These are phyloP conservation scores for Tupaia chinensis DNA, from an alignment of 2,113 vertebrate genomes.

Conservation along the genomic window DNA sequence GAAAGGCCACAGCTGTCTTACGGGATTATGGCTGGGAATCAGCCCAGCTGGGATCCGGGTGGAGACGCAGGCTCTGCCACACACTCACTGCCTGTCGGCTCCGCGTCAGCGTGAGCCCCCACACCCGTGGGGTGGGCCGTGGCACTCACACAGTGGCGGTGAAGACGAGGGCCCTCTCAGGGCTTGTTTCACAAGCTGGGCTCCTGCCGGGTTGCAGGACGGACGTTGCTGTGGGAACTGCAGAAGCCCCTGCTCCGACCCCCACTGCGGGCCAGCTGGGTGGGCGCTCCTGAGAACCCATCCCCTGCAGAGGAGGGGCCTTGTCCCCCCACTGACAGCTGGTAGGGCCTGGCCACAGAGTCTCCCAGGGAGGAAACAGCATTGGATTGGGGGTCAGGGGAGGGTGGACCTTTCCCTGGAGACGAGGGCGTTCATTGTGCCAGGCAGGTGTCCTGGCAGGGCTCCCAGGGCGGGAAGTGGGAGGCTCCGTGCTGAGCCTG, in stretches of 20 bases:
- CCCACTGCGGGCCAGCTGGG: rapidly evolving
- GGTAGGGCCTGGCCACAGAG: too few species aligned
- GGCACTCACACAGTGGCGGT: rapidly evolving
- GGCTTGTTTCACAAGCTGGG: neutral
- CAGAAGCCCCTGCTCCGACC: neutral
- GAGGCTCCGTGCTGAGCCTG: neutral
- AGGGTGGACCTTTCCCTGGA: too few species aligned
- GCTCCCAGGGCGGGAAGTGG: too few species aligned
- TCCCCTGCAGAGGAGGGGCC: too few species aligned
- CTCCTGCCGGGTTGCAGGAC: neutral
- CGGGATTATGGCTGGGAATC: neutral
- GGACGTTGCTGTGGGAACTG: neutral
- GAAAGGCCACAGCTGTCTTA: neutral
- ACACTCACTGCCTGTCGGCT: neutral
- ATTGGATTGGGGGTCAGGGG: too few species aligned
- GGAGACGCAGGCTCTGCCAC: neutral
- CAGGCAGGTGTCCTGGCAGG: too few species aligned
- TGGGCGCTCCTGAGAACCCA: neutral
- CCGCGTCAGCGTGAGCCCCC: neutral
- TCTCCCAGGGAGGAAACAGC: too few species aligned
- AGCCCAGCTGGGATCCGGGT: neutral
- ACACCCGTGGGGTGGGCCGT: neutral
- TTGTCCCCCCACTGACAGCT: too few species aligned
- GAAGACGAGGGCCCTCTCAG: neutral
- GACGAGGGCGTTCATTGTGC: too few species aligned